Conservation (phyloP, 2,797 vertebrate species). For the Eulemur albifrons region DNA sequence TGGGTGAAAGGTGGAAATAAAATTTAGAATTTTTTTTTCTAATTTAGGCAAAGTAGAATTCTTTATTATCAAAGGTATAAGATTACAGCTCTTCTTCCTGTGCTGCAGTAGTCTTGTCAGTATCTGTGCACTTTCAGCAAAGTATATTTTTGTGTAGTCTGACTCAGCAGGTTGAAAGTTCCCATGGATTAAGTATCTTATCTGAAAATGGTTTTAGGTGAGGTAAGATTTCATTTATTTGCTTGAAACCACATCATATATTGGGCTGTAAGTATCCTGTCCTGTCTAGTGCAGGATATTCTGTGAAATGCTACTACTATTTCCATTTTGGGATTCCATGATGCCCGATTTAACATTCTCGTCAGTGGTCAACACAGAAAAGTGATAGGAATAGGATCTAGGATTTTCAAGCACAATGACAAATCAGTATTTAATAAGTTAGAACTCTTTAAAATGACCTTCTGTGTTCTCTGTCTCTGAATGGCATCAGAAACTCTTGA, state of each 20-base stretch:
- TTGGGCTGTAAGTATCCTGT: neutral
- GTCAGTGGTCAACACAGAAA: neutral
- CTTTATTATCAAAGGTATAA: neutral
- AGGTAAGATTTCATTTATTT: conserved; percentile 43
- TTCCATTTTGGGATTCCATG: neutral
- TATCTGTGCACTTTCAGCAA: conserved; percentile 10
- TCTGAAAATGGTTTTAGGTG: conserved; percentile 46
- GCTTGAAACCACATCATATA: neutral
- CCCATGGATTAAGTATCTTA: conserved; percentile 37
- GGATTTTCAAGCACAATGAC: conserved; percentile 12
- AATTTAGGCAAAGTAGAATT: conserved; percentile 32
- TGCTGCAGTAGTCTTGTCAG: neutral
- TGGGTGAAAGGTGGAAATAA: conserved; percentile 30
- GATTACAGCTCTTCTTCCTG: neutral
- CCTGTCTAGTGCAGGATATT: neutral
- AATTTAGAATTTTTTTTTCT: neutral
- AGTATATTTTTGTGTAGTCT: conserved; percentile 40
- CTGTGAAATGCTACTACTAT: neutral
- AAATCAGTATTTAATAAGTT: conserved; percentile 36
- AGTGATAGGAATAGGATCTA: conserved; percentile 4
- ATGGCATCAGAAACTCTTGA: conserved; percentile 3
- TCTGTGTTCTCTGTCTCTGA: neutral
- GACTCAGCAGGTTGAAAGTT: conserved; percentile 42
- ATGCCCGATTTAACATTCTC: neutral
- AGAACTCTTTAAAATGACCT: neutral